Base-by-base conservation (phyloP, 2,113 vertebrate genomes). In the Ictalurus furcatus region DNA sequence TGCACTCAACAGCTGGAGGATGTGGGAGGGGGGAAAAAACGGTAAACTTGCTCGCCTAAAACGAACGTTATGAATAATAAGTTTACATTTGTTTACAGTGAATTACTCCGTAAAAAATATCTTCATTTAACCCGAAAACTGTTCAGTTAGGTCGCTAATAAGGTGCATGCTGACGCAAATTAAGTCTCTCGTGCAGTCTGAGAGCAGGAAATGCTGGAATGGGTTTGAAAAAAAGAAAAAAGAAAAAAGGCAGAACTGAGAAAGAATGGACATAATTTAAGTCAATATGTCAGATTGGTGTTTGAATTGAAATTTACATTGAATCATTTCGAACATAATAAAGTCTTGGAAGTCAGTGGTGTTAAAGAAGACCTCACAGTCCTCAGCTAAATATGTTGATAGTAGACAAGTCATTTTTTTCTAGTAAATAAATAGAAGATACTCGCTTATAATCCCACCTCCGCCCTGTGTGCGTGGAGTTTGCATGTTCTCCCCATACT, bases 1-100 rank as follows among this genome's bases (percentile, higher is more conserved):
- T 54, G 52, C 90, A 87, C 84, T 19, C 89, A 89, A 80, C 91
- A 91, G 81, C 74, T 90, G 85, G 44, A 85, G 84, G 84, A 69
- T 69, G 84, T 17, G 63, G 63, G 9, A 8, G 9, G 23, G 56
- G 12, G n/a, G n/a, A 8, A 0, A 4, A 6, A 34, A 56, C 48
- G 14, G 13, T 21, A 44, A 44, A 63, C 12, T 16, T 44, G 0
- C 25, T 48, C 6, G 21, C 37, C 4, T 67, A 6, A 30, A 30
- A 54, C 40, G 6, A 34, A 30, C 28, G 12, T 25, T 16, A 84
- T 23, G 34, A 61, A 25, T 6, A 16, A 69, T 54, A 54, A 12
- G 67, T 0, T 40, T 48, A 1, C 44, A 78, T 6, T 23, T 56
- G 19, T 28, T 65, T 34, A 65, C 25, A 37, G 17, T 44, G 81